Evolutionary conservation across 1,140 invertebrate genomes (phyloP).

Genomic region (Popillia japonica): DNA sequence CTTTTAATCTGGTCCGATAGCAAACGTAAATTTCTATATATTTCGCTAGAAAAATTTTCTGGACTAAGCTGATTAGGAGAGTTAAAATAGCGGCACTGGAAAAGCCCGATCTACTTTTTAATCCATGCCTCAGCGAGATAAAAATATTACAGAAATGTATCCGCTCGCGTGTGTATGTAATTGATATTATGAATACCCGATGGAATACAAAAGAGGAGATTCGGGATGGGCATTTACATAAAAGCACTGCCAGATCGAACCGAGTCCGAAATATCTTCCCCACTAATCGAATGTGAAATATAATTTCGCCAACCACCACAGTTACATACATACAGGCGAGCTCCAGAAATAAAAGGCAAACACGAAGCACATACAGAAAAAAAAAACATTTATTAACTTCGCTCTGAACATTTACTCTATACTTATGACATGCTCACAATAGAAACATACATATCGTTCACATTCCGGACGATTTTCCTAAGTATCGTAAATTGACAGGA

Average conservation of each 20-base stretch:
- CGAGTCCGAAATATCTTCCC: background rate
- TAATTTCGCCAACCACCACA: background rate
- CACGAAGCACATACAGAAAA: background rate
- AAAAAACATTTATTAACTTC: background rate
- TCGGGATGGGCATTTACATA: background rate
- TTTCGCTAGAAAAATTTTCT: background rate
- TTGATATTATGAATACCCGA: constrained; percentile 1
- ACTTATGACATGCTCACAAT: background rate
- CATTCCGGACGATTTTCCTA: background rate
- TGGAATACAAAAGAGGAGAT: background rate
- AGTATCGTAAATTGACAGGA: background rate
- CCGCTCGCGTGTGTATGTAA: background rate
- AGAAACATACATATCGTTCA: background rate
- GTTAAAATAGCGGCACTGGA: too few relatives aligned
- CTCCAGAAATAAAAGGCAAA: background rate
- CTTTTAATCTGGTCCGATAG: too few relatives aligned
- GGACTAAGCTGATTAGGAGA: too few relatives aligned
- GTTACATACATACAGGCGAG: background rate
- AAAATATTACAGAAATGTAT: background rate
- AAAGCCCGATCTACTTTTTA: background rate
- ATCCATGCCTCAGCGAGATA: background rate
- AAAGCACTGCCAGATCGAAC: background rate
- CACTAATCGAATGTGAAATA: background rate
- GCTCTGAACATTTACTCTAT: background rate
- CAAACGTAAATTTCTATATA: background rate